phyloP scores from a whole-genome alignment of 2,113 vertebrate species.

The Onychostoma macrolepis region DNA sequence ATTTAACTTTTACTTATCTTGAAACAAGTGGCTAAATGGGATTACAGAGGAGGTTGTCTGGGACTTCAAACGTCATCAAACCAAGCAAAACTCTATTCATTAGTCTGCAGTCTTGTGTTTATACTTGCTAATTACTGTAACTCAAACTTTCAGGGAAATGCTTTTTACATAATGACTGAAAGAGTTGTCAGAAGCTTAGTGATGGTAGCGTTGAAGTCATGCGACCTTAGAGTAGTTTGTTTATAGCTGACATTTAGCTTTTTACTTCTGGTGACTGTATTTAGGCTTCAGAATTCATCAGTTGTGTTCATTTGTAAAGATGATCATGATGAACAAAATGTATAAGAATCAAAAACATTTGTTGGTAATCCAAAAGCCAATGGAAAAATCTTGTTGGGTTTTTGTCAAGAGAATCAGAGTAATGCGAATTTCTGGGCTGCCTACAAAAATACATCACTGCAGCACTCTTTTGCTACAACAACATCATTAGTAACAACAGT shows the following conservation, averaged over 20 bases:
- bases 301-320: not conserved
- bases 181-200: not conserved
- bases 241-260: not conserved
- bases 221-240: not conserved
- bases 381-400: not conserved
- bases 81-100: not conserved
- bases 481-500: not conserved
- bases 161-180: not conserved
- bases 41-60: not conserved
- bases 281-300: not conserved
- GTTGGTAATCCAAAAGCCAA: not conserved
- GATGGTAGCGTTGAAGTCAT: not conserved
- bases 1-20: not conserved
- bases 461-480: not conserved
- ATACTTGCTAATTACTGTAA: not conserved
- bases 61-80: too few relatives aligned
- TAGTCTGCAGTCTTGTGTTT: not conserved
- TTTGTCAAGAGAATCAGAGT: not conserved
- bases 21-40: not conserved
- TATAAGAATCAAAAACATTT: not conserved
- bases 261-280: not conserved
- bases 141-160: not conserved
- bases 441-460: not conserved
- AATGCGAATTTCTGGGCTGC: not conserved
- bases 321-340: not conserved